Evolutionary conservation across 2,888 invertebrate genomes (phyloP).

Genomic region (Celastrina argiolus): DNA sequence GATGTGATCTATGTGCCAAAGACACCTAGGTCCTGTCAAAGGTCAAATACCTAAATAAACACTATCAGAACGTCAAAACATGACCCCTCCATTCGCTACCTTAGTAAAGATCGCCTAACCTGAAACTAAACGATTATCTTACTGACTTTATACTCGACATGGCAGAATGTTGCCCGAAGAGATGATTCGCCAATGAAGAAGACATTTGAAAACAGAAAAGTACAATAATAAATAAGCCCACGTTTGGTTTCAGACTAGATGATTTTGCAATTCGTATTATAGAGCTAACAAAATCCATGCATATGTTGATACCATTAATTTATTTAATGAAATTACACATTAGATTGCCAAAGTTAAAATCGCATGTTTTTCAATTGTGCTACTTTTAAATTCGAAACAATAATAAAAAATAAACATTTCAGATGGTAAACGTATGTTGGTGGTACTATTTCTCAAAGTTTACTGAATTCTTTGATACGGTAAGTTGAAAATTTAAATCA

Average conservation of each 20-base stretch:
- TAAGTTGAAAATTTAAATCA: constrained; percentile 69
- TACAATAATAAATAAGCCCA: too few species aligned
- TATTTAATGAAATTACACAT: not conserved
- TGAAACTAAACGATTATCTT: not conserved
- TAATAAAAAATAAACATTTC: constrained; percentile 48
- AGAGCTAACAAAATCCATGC: not conserved
- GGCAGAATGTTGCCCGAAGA: too few species aligned
- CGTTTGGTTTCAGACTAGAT: not conserved
- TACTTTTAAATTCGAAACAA: not conserved
- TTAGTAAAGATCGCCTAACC: not conserved
- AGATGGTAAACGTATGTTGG: constrained; percentile 97
- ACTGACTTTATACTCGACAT: too few species aligned
- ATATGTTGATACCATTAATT: not conserved
- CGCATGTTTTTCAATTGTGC: not conserved
- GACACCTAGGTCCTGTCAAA: too few species aligned
- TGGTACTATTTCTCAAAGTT: constrained; percentile 98
- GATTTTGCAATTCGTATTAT: not conserved
- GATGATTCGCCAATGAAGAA: too few species aligned
- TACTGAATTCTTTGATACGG: constrained; percentile 97
- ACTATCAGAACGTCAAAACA: not conserved
- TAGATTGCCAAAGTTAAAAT: not conserved
- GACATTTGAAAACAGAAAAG: too few species aligned
- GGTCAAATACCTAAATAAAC: too few species aligned
- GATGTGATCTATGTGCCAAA: too few species aligned
- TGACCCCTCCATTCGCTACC: not conserved